Conservation (phyloP, 2,113 vertebrate genomes). For the Rallus limicola region DNA sequence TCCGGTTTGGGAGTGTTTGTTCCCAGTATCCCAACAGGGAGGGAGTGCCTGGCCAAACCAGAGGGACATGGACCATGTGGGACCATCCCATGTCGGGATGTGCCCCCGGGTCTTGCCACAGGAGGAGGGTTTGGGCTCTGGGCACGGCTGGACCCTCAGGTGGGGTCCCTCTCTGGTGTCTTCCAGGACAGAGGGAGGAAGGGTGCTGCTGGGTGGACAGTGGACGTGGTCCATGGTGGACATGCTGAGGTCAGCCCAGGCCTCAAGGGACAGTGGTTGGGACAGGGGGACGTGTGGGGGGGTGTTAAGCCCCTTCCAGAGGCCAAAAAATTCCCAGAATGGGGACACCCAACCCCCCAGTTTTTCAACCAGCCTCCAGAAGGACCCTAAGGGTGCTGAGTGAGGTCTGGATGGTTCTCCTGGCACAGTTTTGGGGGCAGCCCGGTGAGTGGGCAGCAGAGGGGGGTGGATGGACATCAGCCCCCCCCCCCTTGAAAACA, state of each 20-base stretch:
- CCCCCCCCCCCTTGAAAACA: too few relatives aligned
- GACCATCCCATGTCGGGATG: fast-evolving
- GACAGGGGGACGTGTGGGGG: not conserved
- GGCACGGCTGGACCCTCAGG: not conserved
- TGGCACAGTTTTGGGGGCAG: fast-evolving
- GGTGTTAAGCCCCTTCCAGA: not conserved
- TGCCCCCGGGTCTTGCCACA: not conserved
- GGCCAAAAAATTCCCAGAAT: not conserved
- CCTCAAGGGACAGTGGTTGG: not conserved
- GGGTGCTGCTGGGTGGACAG: too few relatives aligned
- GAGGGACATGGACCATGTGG: fast-evolving
- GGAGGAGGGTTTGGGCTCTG: not conserved
- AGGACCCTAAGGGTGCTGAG: not conserved
- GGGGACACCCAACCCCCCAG: not conserved
- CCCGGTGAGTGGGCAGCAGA: too few relatives aligned
- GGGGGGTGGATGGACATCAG: not conserved
- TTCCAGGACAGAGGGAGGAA: too few relatives aligned
- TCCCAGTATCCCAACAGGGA: fast-evolving
- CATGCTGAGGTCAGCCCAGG: fast-evolving
- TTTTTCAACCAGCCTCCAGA: not conserved
- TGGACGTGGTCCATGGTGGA: not conserved
- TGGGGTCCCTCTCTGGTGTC: too few relatives aligned
- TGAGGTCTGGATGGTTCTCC: not conserved
- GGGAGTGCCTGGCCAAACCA: not conserved
- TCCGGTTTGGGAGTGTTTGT: fast-evolving